Evolutionary conservation across 1,140 invertebrate species (phyloP).

Genomic region (Penaeus japonicus): DNA sequence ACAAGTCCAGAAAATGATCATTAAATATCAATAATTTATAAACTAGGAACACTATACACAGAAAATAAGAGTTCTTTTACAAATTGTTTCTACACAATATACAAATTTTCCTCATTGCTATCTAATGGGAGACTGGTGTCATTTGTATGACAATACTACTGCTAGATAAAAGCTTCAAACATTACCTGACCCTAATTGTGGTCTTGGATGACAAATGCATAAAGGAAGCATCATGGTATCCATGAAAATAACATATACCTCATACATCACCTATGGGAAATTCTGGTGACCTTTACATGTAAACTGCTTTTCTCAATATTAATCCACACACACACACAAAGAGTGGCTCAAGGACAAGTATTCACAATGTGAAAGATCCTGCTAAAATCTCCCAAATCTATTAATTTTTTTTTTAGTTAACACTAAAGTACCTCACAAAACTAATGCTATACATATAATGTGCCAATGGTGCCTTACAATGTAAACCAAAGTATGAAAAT

Average conservation of each 20-base stretch:
- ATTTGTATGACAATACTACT: conserved; percentile 34
- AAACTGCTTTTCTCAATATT: conserved; percentile 2
- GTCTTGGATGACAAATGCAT: conserved; percentile 51
- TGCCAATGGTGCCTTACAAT: conserved; percentile 50
- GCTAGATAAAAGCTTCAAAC: conserved; percentile 50
- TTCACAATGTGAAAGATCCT: conserved; percentile 11
- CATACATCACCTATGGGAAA: conserved; percentile 37
- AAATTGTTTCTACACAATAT: conserved; percentile 49
- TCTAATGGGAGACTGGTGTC: conserved; percentile 52
- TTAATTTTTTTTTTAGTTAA: conserved; percentile 16
- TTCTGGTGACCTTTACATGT: conserved; percentile 23
- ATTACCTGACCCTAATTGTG: conserved; percentile 30
- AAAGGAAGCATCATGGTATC: conserved; percentile 43
- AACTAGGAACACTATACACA: conserved; percentile 48
- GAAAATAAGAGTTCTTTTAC: conserved; percentile 47
- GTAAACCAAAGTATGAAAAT: conserved; percentile 20
- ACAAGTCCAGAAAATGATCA: conserved; percentile 22
- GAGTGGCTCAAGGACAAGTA: background rate
- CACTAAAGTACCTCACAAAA: conserved; percentile 44
- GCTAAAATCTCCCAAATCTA: conserved; percentile 33
- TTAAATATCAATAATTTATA: conserved; percentile 30
- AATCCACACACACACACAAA: conserved; percentile 15
- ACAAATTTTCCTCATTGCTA: conserved; percentile 51
- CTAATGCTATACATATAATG: conserved; percentile 40
- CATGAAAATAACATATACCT: conserved; percentile 44